Base-by-base conservation (phyloP, 2,113 vertebrate genomes). In the Odocoileus hemionus region DNA sequence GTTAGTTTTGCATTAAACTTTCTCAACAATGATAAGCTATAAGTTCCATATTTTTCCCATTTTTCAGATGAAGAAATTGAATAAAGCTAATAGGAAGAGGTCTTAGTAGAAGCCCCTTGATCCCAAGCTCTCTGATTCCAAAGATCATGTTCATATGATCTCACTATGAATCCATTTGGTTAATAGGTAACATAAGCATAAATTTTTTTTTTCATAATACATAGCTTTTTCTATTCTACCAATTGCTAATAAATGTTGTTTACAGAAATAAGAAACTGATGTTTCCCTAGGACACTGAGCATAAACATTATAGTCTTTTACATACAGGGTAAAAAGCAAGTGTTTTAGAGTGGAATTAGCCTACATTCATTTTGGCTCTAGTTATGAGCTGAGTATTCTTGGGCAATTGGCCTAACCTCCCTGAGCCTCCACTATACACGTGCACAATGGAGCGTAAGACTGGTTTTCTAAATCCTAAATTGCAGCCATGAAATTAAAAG, bases 51-150 rank as follows among this genome's bases (percentile, higher is more conserved):
- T 30, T 61, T 78, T 54, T 4, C 12, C 13, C 15, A 45, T 25
- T 94, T 92, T 79, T 80, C 15, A 85, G 19, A 47, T 88, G 23
- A 85, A 82, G 15, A 88, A 88, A 13, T 23, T 61, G 17, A 94
- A 36, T 60, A 54, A 80, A 80, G 39, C 7, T 82, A 39, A 55
- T 17, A 17, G 74, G 25, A 19, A 57, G 6, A 86, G 5, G 3
- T 79, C 85, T 74, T n/a, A 79, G 2, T 33, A 80, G 50, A 16
- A 70, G 26, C 7, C 45, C 4, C 80, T 58, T 45, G 61, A 92
- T 17, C 17, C 17, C 8, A 50, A 16, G 7, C 0, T 87, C 11
- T 86, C 45, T 86, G 30, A 79, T 86, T 95, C 12, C 30, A 52
- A 54, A 89, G 15, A 33, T 5, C 19, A 54, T 76, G 23, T 30